phyloP scores from a whole-genome alignment of 2,888 invertebrate genomes.

The Melipona beecheii region DNA sequence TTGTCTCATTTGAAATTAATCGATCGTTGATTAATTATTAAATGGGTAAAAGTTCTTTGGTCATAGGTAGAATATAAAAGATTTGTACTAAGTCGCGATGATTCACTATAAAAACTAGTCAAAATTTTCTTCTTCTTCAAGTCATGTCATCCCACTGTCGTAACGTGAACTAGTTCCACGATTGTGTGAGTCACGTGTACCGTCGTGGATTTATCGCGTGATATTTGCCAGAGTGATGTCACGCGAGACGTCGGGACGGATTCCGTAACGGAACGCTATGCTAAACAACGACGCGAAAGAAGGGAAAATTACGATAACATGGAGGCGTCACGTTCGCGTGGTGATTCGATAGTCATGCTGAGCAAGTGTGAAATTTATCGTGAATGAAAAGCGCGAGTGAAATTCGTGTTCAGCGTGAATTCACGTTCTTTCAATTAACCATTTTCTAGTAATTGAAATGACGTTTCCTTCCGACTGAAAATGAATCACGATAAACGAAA shows the following conservation, averaged over 20 bases:
- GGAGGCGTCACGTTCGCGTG: constrained; percentile 37
- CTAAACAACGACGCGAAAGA: constrained; percentile 1
- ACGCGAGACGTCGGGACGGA: background rate
- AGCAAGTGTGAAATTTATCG: constrained; percentile 58
- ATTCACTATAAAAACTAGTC: too few species aligned
- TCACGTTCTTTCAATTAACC: background rate
- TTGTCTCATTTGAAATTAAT: too few species aligned
- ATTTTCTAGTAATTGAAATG: background rate
- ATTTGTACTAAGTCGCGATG: too few species aligned
- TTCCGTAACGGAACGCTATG: constrained; percentile 24
- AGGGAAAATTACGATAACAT: constrained; percentile 36
- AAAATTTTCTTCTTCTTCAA: too few species aligned
- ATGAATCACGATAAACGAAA: too few species aligned
- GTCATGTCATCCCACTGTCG: too few species aligned
- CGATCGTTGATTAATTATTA: too few species aligned
- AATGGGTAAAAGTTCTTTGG: too few species aligned
- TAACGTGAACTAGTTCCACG: too few species aligned
- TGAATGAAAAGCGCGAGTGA: constrained; percentile 46
- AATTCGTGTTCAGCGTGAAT: constrained; percentile 19
- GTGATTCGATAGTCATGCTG: constrained; percentile 58
- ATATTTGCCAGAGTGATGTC: constrained; percentile 13
- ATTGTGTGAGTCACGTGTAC: too few species aligned
- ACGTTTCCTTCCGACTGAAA: background rate
- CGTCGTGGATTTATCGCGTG: background rate
- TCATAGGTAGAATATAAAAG: too few species aligned